Conservation (phyloP, 2,888 invertebrate genomes). For the Hirudinaria manillensis region DNA sequence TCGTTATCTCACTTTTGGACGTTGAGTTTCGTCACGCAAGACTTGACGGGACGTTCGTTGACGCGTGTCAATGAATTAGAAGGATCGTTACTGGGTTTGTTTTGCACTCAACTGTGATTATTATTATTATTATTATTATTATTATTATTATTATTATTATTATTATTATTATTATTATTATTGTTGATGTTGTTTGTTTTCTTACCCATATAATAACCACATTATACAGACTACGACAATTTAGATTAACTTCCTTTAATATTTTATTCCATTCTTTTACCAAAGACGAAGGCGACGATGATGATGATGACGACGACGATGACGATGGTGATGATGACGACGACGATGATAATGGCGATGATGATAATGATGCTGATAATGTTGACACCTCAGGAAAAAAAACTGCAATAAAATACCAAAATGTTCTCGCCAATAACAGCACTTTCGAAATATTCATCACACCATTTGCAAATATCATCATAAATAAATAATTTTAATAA, state of each 20-base stretch:
- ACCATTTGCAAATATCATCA: no score
- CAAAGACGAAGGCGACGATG: background rate
- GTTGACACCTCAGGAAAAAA: background rate
- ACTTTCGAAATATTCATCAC: no score
- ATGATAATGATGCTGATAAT: conserved; percentile 4
- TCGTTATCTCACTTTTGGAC: no score
- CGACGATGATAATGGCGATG: conserved; percentile 6
- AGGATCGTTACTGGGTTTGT: no score
- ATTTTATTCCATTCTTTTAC: background rate
- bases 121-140: background rate
- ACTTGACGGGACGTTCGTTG: no score
- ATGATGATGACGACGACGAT: conserved; percentile 9
- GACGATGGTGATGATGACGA: conserved; percentile 17
- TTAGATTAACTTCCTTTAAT: background rate
- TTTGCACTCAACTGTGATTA: no score
- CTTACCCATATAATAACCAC: background rate
- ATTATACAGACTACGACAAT: background rate
- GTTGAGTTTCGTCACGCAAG: no score
- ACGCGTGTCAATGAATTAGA: no score
- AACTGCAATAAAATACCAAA: no score
- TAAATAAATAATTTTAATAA: background rate
- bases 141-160: background rate
- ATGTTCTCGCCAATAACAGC: no score
- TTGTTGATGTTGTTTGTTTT: background rate
- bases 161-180: background rate